Base-by-base conservation (phyloP, 35 echinoderm and acorn worm genomes). In the Apostichopus californicus region DNA sequence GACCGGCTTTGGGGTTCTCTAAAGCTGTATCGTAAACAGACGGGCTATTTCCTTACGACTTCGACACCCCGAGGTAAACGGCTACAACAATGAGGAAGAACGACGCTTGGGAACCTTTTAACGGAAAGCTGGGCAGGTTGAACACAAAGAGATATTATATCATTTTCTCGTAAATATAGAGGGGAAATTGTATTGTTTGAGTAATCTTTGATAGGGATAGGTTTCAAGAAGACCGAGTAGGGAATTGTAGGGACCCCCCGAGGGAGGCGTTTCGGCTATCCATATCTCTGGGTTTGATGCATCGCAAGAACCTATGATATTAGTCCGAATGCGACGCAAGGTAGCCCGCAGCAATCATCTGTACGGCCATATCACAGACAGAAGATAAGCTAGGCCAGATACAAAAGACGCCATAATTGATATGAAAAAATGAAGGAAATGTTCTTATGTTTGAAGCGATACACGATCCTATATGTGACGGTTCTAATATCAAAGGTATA, bases 71-170 rank as follows among this genome's bases (percentile, higher is more conserved):
- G 81, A 59, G 81, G 81, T 85, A 55, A 85, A 85, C 81, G 54
- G 81, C 15, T 46, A 59, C 17, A 85, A 56, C 55, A 85, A 85
- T 85, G 81, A n/a, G 8, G 0, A 22, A 1, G 17, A 6, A 13
- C 56, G 55, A 54, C 55, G 55, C 81, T 85, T 9, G 56, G 56
- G 55, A 85, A 85, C 81, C 55, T 58, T 58, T 58, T 85, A 85
- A 85, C 13, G 81, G 56, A 84, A 85, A 58, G 55, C 54, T 85
- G 55, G 55, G 81, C 55, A 59, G 55, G 55, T 59, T 21, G 81
- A 18, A n/a, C 55, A 56, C 55, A 85, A 85, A 85, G 81, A 85
- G 13, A 85, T 85, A 85, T 85, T 85, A 58, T 85, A 85, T 85
- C 81, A 85, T 85, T 85, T 59, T 85, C 55, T 85, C 17, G 81